phyloP scores from a whole-genome alignment of 2,888 invertebrate genomes.

The Pseudoips prasinana region DNA sequence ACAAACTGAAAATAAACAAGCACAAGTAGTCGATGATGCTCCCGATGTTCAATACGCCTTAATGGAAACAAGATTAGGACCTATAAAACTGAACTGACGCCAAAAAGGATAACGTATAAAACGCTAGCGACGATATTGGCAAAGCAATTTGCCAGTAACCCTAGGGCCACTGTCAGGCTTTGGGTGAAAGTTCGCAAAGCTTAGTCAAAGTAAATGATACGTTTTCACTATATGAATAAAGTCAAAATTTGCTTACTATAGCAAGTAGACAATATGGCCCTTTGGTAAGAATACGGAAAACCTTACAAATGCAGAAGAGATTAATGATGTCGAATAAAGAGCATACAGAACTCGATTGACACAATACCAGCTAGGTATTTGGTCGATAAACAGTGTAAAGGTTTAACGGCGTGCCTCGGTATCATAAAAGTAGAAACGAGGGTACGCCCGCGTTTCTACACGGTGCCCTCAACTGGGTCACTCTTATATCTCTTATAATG shows the following conservation, averaged over 20 bases:
- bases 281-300: conserved; percentile 5
- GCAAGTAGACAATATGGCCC: no score
- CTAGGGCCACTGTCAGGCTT: conserved; percentile 1
- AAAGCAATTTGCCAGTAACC: no score
- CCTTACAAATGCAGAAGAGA: conserved; percentile 7
- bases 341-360: conserved; percentile 16
- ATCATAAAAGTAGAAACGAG: conserved; percentile 54
- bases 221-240: no score
- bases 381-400: conserved; percentile 53
- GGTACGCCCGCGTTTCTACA: conserved; percentile 46
- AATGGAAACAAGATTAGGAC: no score
- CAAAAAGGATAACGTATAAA: no score
- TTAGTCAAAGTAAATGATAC: no score
- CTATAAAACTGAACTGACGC: no score
- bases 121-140: no score
- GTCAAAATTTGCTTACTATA: no score
- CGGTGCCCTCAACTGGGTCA: conserved; percentile 58
- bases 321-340: conserved; percentile 11
- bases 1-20: no score
- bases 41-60: no score
- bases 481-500: conserved; percentile 38
- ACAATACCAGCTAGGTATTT: conserved; percentile 30
- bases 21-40: no score
- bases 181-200: conserved; percentile 4
- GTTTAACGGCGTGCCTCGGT: conserved; percentile 52